Percentiles rank a stretch among this genome's conserved stretches.
Conservation (phyloP, 2,113 vertebrate genomes). For the Podarcis raffonei region DNA sequence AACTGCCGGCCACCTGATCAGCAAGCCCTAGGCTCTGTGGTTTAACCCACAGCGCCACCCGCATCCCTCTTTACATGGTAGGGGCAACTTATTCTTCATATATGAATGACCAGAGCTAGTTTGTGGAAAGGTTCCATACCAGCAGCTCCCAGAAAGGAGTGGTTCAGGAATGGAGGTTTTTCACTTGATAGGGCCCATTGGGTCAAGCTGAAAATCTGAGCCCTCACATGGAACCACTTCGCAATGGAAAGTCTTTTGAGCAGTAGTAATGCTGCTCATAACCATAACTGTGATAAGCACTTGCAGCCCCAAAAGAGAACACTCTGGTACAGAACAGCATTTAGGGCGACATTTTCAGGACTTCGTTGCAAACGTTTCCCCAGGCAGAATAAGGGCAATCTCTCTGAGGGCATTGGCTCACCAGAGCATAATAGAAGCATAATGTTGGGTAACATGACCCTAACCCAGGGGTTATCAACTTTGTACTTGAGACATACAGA, state of each 20-base stretch:
- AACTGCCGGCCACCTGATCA: too few species aligned
- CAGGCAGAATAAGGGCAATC: neutral
- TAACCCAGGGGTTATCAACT: too few species aligned
- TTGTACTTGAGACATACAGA: too few species aligned
- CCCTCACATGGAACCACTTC: neutral
- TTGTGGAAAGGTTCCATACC: neutral
- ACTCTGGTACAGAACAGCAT: neutral
- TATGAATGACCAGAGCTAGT: neutral
- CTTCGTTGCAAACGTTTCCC: neutral
- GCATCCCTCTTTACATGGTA: neutral
- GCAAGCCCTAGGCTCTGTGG: too few species aligned
- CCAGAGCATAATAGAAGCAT: neutral
- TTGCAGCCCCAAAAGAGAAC: neutral
- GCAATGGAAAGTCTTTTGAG: neutral
- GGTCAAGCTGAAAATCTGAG: neutral
- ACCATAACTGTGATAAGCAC: neutral
- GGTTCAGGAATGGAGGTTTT: neutral
- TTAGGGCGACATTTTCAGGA: too few species aligned
- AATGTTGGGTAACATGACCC: neutral
- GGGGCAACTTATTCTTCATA: neutral
- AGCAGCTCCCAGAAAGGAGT: neutral
- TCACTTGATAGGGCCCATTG: neutral
- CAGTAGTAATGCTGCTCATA: neutral
- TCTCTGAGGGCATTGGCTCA: neutral
- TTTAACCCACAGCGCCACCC: too few species aligned